Evolutionary conservation across 2,888 invertebrate species (phyloP).

Genomic region (Andrena praecox): DNA sequence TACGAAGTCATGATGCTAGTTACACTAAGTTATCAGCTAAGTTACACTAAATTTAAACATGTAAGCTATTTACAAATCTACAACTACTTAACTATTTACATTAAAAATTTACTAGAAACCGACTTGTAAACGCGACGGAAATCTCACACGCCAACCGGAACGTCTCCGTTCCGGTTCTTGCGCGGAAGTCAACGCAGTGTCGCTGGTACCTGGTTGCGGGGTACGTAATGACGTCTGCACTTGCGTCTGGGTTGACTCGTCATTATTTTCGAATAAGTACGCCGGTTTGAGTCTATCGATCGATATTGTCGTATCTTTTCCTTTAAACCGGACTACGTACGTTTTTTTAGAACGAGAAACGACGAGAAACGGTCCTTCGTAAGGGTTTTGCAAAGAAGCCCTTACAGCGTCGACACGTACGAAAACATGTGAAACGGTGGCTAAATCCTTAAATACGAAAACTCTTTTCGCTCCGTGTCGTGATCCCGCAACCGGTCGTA

Average conservation of each 20-base stretch:
- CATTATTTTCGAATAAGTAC: background rate
- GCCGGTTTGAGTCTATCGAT: conserved; percentile 7
- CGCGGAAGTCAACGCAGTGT: background rate
- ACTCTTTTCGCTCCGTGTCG: conserved; percentile 24
- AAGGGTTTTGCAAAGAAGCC: conserved; percentile 43
- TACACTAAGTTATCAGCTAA: too few species aligned
- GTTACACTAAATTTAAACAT: too few species aligned
- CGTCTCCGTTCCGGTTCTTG: background rate
- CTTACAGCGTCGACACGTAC: conserved; percentile 36
- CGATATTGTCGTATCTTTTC: background rate
- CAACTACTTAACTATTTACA: too few species aligned
- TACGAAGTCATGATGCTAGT: background rate
- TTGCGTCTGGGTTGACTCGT: background rate
- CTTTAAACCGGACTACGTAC: background rate
- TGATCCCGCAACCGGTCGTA: conserved; percentile 30
- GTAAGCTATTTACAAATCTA: too few species aligned
- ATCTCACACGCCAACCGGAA: background rate
- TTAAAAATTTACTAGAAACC: background rate
- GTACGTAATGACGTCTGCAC: background rate
- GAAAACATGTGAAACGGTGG: conserved; percentile 47
- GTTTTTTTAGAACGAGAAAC: background rate
- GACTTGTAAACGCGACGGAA: background rate
- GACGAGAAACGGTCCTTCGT: conserved; percentile 14
- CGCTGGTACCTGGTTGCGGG: background rate
- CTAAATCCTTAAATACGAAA: conserved; percentile 52